phyloP scores from a whole-genome alignment of 2,888 invertebrate genomes.

The Lasioglossum calceatum region DNA sequence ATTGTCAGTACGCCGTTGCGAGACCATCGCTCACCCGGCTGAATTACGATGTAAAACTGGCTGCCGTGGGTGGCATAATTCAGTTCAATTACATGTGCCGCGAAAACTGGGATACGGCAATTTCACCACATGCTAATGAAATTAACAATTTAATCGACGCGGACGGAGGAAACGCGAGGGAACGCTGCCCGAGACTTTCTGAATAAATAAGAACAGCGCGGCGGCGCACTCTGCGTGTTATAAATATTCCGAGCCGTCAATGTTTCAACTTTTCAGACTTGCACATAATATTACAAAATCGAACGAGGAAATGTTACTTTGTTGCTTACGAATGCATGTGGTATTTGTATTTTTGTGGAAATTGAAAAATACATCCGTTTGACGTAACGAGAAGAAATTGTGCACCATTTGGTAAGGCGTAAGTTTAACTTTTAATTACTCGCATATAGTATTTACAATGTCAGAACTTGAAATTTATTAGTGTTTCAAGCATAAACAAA shows the following conservation, averaged over 20 bases:
- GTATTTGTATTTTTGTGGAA: neutral
- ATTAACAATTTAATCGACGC: conserved; percentile 27
- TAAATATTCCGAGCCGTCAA: neutral
- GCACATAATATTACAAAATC: neutral
- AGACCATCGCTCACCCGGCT: neutral
- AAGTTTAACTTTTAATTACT: neutral
- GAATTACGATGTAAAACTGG: conserved; percentile 42
- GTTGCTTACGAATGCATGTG: neutral
- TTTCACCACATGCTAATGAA: conserved; percentile 7
- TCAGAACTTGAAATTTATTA: too few relatives aligned
- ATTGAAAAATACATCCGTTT: neutral
- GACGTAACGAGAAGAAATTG: neutral
- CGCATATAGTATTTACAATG: too few relatives aligned
- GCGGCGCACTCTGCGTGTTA: neutral
- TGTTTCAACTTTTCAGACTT: neutral
- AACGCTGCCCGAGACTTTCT: neutral
- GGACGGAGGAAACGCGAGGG: neutral
- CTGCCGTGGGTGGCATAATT: conserved; percentile 43
- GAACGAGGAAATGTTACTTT: neutral
- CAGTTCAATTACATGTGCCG: conserved; percentile 20
- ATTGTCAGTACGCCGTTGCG: conserved; percentile 29
- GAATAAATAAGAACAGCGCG: neutral
- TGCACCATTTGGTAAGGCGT: neutral
- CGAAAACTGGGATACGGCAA: conserved; percentile 12
- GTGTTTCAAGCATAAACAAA: too few relatives aligned